These are phyloP conservation scores for Penaeus chinensis DNA, from an alignment of 1,140 invertebrate genomes.

Conservation along the genomic window DNA sequence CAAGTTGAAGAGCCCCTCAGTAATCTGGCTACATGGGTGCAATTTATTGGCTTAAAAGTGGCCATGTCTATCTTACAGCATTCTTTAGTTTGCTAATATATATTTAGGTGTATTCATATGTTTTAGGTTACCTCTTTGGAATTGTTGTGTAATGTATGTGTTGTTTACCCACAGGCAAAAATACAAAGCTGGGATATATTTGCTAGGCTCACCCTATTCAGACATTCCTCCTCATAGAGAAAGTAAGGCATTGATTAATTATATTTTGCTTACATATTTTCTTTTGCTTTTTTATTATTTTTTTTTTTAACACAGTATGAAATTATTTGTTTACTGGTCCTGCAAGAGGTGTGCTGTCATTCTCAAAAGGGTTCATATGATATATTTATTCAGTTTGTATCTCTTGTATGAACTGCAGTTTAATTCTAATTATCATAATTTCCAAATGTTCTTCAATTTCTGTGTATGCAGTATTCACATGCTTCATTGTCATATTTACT, in stretches of 20 bases:
- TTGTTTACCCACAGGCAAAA: constrained; percentile 66
- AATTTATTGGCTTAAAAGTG: too few relatives aligned
- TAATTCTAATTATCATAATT: too few relatives aligned
- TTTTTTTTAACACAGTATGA: not conserved
- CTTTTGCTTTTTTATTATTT: not conserved
- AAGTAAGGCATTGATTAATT: constrained; percentile 65
- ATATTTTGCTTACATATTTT: not conserved
- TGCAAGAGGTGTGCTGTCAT: not conserved
- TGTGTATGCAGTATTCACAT: constrained; percentile 24
- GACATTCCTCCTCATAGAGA: constrained; percentile 67
- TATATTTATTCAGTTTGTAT: too few relatives aligned
- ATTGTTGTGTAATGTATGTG: too few relatives aligned
- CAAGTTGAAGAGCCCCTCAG: too few relatives aligned
- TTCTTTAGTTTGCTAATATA: not conserved
- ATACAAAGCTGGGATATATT: constrained; percentile 69
- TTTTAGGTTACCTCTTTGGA: too few relatives aligned
- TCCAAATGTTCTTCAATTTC: too few relatives aligned
- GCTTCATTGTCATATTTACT: constrained; percentile 5
- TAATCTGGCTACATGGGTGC: too few relatives aligned
- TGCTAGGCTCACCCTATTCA: constrained; percentile 64
- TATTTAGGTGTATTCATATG: not conserved
- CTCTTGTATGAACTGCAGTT: too few relatives aligned
- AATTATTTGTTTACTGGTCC: too few relatives aligned
- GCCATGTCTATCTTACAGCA: too few relatives aligned
- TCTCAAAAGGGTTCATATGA: too few relatives aligned